phyloP scores from a whole-genome alignment of 2,888 invertebrate species.

The Chrysomela aeneicollis region DNA sequence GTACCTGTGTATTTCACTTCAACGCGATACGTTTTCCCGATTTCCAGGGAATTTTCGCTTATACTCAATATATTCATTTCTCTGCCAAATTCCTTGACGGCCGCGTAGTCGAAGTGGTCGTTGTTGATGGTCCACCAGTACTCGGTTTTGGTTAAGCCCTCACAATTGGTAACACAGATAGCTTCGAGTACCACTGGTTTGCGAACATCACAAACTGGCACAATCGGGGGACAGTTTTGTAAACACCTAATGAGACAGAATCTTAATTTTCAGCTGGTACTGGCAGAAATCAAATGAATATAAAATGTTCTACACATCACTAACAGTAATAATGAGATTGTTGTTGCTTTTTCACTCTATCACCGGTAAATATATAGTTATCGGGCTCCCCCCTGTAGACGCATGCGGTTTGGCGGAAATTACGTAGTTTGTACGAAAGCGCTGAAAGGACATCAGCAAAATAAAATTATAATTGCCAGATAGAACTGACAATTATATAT shows the following conservation, averaged over 20 bases:
- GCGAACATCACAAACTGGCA: slow-evolving; percentile 22
- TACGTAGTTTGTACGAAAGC: too few relatives aligned
- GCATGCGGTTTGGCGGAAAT: too few relatives aligned
- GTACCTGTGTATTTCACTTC: slow-evolving; percentile 23
- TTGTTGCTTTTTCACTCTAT: too few relatives aligned
- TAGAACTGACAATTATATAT: too few relatives aligned
- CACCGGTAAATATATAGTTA: too few relatives aligned
- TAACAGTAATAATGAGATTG: too few relatives aligned
- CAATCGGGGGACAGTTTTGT: slow-evolving; percentile 31
- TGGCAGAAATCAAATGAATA: too few relatives aligned
- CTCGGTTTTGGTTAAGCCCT: not conserved
- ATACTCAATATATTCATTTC: slow-evolving; percentile 18
- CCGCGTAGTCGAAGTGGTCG: slow-evolving; percentile 20
- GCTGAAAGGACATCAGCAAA: too few relatives aligned
- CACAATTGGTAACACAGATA: slow-evolving; percentile 23
- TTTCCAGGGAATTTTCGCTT: slow-evolving; percentile 14
- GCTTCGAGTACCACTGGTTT: slow-evolving; percentile 23
- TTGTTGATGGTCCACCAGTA: slow-evolving; percentile 26
- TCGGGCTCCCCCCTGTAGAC: too few relatives aligned
- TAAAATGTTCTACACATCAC: too few relatives aligned
- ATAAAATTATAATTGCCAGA: too few relatives aligned
- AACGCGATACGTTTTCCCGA: slow-evolving; percentile 18
- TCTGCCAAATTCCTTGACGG: slow-evolving; percentile 19
- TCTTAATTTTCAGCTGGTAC: too few relatives aligned
- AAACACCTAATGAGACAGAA: slow-evolving; percentile 17